Evolutionary conservation across 2,797 vertebrate species (phyloP).

Genomic region (Chlorospingus semifuscus): DNA sequence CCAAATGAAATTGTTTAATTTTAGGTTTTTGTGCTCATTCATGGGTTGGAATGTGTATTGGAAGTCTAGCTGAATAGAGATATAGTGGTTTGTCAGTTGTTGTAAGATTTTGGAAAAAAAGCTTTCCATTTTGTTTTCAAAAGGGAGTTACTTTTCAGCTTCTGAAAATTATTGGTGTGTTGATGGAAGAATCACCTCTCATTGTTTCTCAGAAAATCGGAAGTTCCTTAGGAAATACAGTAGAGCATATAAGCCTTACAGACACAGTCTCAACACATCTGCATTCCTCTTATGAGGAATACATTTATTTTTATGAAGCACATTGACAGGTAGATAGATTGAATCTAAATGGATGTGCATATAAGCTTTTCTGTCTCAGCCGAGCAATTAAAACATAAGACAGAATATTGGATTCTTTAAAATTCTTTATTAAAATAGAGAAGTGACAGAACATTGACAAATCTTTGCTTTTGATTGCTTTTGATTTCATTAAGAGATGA

Average conservation of each 20-base stretch:
- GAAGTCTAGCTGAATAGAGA: not conserved
- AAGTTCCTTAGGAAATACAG: not conserved
- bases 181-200: not conserved
- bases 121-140: not conserved
- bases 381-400: conserved; percentile 7
- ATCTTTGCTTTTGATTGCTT: not conserved
- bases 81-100: not conserved
- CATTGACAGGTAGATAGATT: not conserved
- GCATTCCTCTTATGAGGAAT: not conserved
- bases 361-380: conserved; percentile 24
- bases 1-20: not conserved
- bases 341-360: not conserved
- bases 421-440: conserved; percentile 28
- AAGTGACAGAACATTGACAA: not conserved
- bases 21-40: not conserved
- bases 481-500: not conserved
- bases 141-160: not conserved
- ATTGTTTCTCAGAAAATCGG: not conserved
- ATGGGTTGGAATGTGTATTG: not conserved
- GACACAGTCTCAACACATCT: not conserved
- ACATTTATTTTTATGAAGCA: conserved; percentile 34
- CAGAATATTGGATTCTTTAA: not conserved
- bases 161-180: not conserved
- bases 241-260: not conserved
- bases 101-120: not conserved